Evolutionary conservation across 2,888 invertebrate species (phyloP), one percentile per base, ranked within the genome.

Genomic region (Dryadula phaetusa): DNA sequence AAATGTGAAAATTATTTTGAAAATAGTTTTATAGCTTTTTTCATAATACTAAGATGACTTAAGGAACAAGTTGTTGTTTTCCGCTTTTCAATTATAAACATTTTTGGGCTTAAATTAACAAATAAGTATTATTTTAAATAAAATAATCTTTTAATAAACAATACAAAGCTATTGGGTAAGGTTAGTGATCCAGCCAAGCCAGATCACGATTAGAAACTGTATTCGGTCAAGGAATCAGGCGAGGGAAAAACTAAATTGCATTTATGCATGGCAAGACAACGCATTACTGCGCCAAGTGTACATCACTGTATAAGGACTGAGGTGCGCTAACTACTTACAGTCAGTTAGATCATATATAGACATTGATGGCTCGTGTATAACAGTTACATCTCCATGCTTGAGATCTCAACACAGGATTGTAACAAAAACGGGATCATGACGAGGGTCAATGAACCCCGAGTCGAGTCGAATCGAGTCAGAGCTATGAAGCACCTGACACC

Each of bases 391-490:
- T 40, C 56, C 56, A 56, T 56, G 10, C 25, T 10, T 6, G 25
- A 22, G n/a, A n/a, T 56, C 22, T 22, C 8, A 8, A 16, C 8
- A 40, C 25, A 56, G 22, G 0, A n/a, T 40, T 16, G 16, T 6
- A 5, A 52, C 32, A 52, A 52, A 32, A 56, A 40, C 25, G 25
- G n/a, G 6, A 40, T 40, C 10, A 5, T 4, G 5, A 16, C n/a
- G 10, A 37, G 40, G 40, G 16, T 56, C 56, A 56, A 40, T 16
- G 40, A 56, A 56, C 56, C 25, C 22, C 56, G n/a, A n/a, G n/a
- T n/a, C n/a, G n/a, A n/a, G n/a, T n/a, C n/a, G n/a, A n/a, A n/a
- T n/a, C 37, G 20, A 37, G 22, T 25, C 7, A 16, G 10, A 40
- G 37, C 8, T 56, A 22, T 16, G 22, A 56, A 25, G 3, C 37